A percentile compares a stretch with the other conserved stretches of the same genome.
phyloP scores from a whole-genome alignment of 2,113 vertebrate species.

The Poeciliopsis occidentalis region DNA sequence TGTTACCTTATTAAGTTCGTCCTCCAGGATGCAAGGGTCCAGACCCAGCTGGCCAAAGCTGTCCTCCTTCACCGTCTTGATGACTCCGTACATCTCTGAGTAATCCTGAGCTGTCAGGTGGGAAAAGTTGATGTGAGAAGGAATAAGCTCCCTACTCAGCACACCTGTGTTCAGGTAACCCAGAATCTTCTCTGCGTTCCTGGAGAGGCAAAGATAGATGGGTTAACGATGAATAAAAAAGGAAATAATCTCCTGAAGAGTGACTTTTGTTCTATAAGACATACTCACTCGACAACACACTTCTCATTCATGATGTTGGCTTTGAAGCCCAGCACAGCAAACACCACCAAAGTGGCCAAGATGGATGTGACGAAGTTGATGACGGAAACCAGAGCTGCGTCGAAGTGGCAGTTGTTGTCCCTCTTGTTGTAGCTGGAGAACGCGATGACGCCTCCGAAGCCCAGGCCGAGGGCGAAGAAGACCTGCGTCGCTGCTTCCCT shows the following conservation, averaged over 20 bases:
- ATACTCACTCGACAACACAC: conserved; percentile 95
- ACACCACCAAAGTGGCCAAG: conserved; percentile 95
- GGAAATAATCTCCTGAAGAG: rapidly evolving
- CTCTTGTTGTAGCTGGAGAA: conserved; percentile 99
- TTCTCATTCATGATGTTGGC: conserved; percentile 99
- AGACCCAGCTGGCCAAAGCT: conserved; percentile 88
- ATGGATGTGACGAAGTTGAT: conserved; percentile 98
- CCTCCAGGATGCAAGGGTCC: conserved; percentile 90
- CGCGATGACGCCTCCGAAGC: conserved; percentile 97
- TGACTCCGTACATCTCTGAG: conserved; percentile 92
- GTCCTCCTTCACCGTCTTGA: conserved; percentile 92
- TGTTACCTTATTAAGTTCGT: conserved; percentile 93
- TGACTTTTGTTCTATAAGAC: background rate
- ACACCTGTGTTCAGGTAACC: conserved; percentile 88
- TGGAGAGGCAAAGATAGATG: conserved; percentile 45
- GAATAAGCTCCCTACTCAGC: conserved; percentile 93
- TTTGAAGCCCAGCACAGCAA: conserved; percentile 98
- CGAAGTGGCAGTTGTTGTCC: conserved; percentile 99
- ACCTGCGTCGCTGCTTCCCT: conserved; percentile 97
- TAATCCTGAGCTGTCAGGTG: conserved; percentile 93
- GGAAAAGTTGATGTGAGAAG: conserved; percentile 96
- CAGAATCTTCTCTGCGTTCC: conserved; percentile 95
- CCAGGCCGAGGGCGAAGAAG: conserved; percentile 95
- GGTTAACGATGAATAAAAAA: background rate
- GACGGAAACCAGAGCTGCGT: conserved; percentile 91